phyloP scores from a whole-genome alignment of 2,888 invertebrate genomes.

The Athalia circularis region DNA sequence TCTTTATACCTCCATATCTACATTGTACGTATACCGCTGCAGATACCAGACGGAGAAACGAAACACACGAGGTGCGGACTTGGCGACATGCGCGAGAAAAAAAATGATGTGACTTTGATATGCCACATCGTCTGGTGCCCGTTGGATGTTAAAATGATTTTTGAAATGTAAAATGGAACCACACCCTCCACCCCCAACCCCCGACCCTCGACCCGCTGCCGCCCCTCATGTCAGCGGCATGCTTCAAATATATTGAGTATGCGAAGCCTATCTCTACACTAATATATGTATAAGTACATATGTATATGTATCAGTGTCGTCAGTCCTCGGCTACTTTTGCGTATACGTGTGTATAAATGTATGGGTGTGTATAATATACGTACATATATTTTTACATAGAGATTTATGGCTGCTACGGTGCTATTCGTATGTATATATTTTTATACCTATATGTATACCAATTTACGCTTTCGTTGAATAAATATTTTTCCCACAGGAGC shows the following conservation, averaged over 20 bases:
- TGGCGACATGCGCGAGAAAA: not conserved
- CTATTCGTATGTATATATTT: not conserved
- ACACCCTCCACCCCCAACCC: too few species aligned
- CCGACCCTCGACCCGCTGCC: not conserved
- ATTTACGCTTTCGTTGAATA: constrained; percentile 25
- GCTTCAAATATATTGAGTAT: constrained; percentile 30
- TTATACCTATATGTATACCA: not conserved
- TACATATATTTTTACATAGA: constrained; percentile 7
- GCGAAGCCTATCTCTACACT: not conserved
- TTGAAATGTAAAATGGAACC: constrained; percentile 10
- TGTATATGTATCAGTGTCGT: not conserved
- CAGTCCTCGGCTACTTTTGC: constrained; percentile 26
- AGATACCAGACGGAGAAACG: not conserved
- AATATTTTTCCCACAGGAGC: constrained; percentile 1
- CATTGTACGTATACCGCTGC: too few species aligned
- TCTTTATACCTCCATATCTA: too few species aligned
- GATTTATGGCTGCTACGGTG: constrained; percentile 24
- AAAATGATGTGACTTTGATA: constrained; percentile 41
- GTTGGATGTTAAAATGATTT: constrained; percentile 34
- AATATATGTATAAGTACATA: not conserved
- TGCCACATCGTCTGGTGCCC: not conserved
- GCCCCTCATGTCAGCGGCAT: not conserved
- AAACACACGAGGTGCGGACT: not conserved
- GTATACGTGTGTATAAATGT: not conserved
- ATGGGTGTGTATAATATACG: too few species aligned